Base-by-base conservation (phyloP, 2,888 invertebrate genomes). In the Trichopoda pennipes region DNA sequence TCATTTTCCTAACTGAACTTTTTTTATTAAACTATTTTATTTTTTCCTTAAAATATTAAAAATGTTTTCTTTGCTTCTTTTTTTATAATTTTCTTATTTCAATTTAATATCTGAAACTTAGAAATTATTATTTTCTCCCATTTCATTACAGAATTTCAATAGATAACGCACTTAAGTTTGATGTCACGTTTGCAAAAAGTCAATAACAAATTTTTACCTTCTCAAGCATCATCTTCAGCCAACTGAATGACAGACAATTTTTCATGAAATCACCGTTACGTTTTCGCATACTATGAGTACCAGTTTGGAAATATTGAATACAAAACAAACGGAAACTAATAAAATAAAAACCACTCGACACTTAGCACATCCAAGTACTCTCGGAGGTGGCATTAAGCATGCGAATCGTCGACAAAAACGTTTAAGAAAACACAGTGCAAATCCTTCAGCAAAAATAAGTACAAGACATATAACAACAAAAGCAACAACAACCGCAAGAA, bases 231-330 rank as follows among this genome's bases (percentile, higher is more conserved):
- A 2, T 49, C 12, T 21, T n/a, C 49, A 21, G n/a, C 14, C 60
- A 51, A 56, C 38, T 21, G 23, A 44, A 12, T 55, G 21, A 10
- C 53, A 55, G 14, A 23, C 38, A 53, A n/a, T 14, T 17, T 64
- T 17, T 47, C 47, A 47, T 47, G 23, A 47, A 38, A 14, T 44
- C 35, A 76, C 23, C 35, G 42, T 28, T 44, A 51, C 49, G 28
- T 7, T 51, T 58, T 44, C 38, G 21, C 51, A n/a, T 75, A 79
- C 64, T 72, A 79, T 79, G 82, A 79, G 72, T 68, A 23, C 68
- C 55, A 70, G 74, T 74, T 49, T 74, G 70, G 69, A 78, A 74
- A 60, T 60, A 70, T 81, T 78, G 70, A 78, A 75, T 49, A 60
- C 64, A n/a, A 81, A 70, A 66, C 38, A 74, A 44, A 66, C 70